These are phyloP conservation scores for Chloroceryle aenea DNA, from an alignment of 2,113 vertebrate species.

Conservation along the genomic window DNA sequence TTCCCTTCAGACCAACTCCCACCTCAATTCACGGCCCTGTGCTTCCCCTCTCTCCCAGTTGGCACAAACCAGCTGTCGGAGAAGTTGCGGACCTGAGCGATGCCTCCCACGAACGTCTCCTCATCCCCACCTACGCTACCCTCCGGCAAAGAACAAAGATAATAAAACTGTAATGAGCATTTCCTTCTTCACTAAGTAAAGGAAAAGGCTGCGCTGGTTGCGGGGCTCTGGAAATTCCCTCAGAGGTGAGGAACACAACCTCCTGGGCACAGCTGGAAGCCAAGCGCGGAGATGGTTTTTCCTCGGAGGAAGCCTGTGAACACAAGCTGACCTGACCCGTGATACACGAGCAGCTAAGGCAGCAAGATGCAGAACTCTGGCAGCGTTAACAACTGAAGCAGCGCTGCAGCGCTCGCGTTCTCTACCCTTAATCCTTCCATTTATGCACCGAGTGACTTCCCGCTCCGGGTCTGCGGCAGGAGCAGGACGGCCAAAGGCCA, in stretches of 20 bases:
- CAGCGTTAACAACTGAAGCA: background rate
- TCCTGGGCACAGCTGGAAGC: background rate
- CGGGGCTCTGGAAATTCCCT: background rate
- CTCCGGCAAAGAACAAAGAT: background rate
- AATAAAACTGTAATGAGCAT: rapidly evolving
- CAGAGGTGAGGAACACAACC: background rate
- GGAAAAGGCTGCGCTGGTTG: rapidly evolving
- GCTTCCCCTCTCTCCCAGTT: background rate
- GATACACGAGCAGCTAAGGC: background rate
- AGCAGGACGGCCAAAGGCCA: background rate
- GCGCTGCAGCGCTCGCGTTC: background rate
- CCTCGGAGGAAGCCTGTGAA: background rate
- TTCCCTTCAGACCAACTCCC: background rate
- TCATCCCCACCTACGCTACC: background rate
- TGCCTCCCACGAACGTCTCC: background rate
- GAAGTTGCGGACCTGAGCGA: background rate
- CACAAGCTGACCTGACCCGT: background rate
- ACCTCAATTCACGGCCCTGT: background rate
- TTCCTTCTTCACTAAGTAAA: background rate
- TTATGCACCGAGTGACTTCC: background rate
- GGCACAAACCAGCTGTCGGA: background rate
- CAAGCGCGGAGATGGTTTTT: background rate
- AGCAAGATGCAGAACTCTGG: background rate
- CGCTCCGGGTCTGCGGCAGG: background rate
- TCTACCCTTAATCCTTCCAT: background rate